A percentile compares a stretch with the other conserved stretches of the same genome.
Conservation (phyloP, 2,888 invertebrate species). For the Andrena marginata region DNA sequence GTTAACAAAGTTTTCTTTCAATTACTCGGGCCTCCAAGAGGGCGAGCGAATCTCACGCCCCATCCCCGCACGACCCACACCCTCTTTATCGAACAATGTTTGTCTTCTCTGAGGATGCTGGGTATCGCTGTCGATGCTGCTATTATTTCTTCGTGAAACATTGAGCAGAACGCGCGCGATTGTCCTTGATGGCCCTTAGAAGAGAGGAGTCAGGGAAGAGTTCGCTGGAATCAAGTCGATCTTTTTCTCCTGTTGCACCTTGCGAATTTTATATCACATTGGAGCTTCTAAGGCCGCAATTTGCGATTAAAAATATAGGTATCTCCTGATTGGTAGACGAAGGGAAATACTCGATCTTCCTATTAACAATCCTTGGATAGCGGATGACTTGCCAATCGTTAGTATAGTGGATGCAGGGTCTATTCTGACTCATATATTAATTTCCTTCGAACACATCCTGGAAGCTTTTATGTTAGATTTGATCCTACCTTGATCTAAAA, state of each 20-base stretch:
- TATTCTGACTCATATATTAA: no score
- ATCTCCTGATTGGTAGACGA: no score
- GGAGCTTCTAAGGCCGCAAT: background rate
- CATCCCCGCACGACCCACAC: background rate
- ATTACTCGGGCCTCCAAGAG: conserved; percentile 20
- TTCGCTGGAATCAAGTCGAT: background rate
- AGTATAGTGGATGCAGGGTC: no score
- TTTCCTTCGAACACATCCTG: no score
- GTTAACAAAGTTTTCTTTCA: conserved; percentile 55
- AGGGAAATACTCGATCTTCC: no score
- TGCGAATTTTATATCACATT: conserved; percentile 38
- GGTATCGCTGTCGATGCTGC: conserved; percentile 19
- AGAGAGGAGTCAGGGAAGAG: background rate
- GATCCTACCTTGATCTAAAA: no score
- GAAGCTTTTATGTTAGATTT: no score
- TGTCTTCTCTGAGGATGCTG: conserved; percentile 26
- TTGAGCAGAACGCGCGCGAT: conserved; percentile 19
- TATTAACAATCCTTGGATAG: no score
- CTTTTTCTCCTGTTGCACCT: background rate
- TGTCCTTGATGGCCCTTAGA: background rate
- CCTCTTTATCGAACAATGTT: conserved; percentile 22
- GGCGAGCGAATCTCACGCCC: background rate
- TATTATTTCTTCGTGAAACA: conserved; percentile 55
- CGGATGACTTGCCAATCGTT: no score
- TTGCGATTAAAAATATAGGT: no score